These are phyloP conservation scores for Halocaridina rubra DNA, from an alignment of 2,888 invertebrate genomes.

Conservation along the genomic window DNA sequence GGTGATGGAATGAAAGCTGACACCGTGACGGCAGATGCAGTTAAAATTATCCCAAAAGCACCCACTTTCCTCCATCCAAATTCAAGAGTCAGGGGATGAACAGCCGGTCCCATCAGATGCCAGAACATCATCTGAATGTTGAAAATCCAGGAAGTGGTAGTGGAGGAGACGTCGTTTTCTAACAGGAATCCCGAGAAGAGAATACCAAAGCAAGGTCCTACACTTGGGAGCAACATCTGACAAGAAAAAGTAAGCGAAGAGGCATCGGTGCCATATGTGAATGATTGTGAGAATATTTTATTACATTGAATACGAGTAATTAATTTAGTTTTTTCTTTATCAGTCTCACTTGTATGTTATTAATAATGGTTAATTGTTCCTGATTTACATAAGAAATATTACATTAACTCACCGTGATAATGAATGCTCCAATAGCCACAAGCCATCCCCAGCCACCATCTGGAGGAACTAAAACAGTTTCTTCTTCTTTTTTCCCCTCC, in stretches of 20 bases:
- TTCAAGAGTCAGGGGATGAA: constrained; percentile 11
- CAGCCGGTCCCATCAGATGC: constrained; percentile 10
- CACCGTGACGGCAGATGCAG: not conserved
- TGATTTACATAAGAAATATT: too few relatives aligned
- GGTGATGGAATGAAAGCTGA: not conserved
- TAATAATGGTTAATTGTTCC: too few relatives aligned
- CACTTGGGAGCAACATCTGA: not conserved
- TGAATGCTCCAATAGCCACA: not conserved
- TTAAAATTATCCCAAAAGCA: constrained; percentile 21
- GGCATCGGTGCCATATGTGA: too few relatives aligned
- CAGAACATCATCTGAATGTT: constrained; percentile 34
- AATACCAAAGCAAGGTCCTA: constrained; percentile 4
- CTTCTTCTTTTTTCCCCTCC: too few relatives aligned
- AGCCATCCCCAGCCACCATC: constrained; percentile 11
- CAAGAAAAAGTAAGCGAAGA: too few relatives aligned
- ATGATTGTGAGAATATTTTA: too few relatives aligned
- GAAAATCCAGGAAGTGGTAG: constrained; percentile 32
- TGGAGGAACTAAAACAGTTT: too few relatives aligned
- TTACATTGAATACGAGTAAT: too few relatives aligned
- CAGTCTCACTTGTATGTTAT: too few relatives aligned
- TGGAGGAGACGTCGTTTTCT: not conserved
- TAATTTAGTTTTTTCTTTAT: too few relatives aligned
- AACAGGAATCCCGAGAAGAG: not conserved
- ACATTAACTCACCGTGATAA: not conserved
- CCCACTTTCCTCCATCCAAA: constrained; percentile 43